Base-by-base conservation (phyloP, 2,888 invertebrate species). In the Pachycephus smyrnensis region DNA sequence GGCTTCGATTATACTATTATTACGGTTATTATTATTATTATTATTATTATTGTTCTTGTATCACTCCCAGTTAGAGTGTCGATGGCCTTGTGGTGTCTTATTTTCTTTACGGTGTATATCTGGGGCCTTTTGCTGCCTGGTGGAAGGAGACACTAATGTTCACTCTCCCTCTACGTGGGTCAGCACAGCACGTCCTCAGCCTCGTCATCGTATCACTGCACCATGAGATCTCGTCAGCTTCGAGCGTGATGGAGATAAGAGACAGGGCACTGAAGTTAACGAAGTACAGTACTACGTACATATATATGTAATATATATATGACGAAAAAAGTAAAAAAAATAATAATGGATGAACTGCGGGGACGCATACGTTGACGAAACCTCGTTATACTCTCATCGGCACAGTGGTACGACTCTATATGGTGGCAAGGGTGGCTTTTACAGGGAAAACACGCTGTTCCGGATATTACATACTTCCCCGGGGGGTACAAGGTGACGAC, bases 101-200 rank as follows among this genome's bases (percentile, higher is more conserved):
- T 40, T 40, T 40, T 82, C 79, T 83, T 83, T 81, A 79, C 80
- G 82, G 81, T 83, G 78, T 83, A 78, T 76, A 40, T 82, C 82
- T 82, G 82, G 83, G 81, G 83, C 80, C 82, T 82, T 40, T 79
- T 82, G 79, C 82, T 84, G 84, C 84, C 84, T 84, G 84, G 83
- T 83, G 80, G 81, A 77, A 78, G 89, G 88, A 89, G 88, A 89
- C 40, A 40, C 40, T 40, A 40, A 40, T 40, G 40, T 23, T 40
- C 40, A 77, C 69, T 76, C 71, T 76, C 71, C 75, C 68, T 74
- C 71, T 77, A 77, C 75, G 31, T 75, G 35, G 75, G 75, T 75
- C 74, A 75, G 69, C 33, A 73, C 75, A 75, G 35, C 77, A 40
- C 77, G 33, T 75, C 32, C 71, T 32, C 30, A 71, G 32, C 31